Conservation (phyloP, 2,888 invertebrate species). For the Perizoma flavofasciatum region DNA sequence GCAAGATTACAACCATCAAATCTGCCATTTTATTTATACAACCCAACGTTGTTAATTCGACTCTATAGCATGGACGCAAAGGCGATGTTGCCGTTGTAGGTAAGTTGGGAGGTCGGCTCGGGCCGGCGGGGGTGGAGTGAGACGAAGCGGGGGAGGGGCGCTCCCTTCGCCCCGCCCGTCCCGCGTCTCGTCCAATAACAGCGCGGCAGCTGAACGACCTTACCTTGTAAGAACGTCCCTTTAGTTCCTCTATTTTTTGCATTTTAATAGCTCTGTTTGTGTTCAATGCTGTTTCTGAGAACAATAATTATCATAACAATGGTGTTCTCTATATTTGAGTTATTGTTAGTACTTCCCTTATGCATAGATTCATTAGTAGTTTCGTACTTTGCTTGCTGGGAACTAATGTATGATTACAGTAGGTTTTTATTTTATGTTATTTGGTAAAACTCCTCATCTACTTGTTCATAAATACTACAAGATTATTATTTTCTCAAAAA, state of each 20-base stretch:
- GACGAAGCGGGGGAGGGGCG: slow-evolving; percentile 66
- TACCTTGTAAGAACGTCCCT: slow-evolving; percentile 80
- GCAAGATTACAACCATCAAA: slow-evolving; percentile 75
- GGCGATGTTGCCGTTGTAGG: slow-evolving; percentile 55
- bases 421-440: too few species aligned
- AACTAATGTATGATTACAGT: too few species aligned
- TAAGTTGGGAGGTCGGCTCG: slow-evolving; percentile 64
- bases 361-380: too few species aligned
- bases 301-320: slow-evolving; percentile 22
- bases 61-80: slow-evolving; percentile 49
- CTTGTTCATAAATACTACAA: too few species aligned
- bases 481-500: too few species aligned
- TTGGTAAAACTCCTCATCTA: too few species aligned
- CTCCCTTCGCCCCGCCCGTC: slow-evolving; percentile 73
- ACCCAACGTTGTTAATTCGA: slow-evolving; percentile 46
- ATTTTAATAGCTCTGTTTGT: slow-evolving; percentile 55
- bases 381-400: too few species aligned
- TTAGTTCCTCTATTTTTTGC: slow-evolving; percentile 63
- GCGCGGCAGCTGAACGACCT: slow-evolving; percentile 67
- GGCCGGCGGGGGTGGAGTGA: slow-evolving; percentile 67
- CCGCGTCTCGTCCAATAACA: slow-evolving; percentile 71
- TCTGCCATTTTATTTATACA: slow-evolving; percentile 54
- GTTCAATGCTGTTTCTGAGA: slow-evolving; percentile 36
- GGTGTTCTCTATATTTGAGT: background rate
- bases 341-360: too few species aligned